phyloP scores from a whole-genome alignment of 2,888 invertebrate genomes.

The Rhagonycha lutea region DNA sequence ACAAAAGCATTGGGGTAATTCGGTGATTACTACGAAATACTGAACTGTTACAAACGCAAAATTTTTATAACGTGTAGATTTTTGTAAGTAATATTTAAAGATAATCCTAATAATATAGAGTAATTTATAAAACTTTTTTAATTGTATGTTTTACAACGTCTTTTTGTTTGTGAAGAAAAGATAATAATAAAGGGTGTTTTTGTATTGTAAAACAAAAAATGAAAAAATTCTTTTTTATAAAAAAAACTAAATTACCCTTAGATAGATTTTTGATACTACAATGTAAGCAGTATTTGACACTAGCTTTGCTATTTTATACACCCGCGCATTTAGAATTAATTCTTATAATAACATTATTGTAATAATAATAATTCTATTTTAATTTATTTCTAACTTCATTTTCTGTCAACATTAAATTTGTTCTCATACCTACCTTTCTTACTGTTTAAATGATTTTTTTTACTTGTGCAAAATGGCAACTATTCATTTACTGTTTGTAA shows the following conservation, averaged over 20 bases:
- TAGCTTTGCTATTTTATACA: slow-evolving; percentile 38
- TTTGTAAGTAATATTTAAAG: not conserved
- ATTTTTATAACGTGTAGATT: slow-evolving; percentile 23
- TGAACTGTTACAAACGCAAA: slow-evolving; percentile 17
- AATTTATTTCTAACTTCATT: slow-evolving; percentile 17
- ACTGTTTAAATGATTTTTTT: slow-evolving; percentile 20
- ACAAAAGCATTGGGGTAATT: not conserved
- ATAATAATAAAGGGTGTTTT: not conserved
- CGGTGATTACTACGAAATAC: slow-evolving; percentile 16
- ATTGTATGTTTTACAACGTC: not conserved
- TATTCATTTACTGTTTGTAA: not conserved
- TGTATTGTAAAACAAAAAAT: slow-evolving; percentile 19
- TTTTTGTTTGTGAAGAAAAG: not conserved
- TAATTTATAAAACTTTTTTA: not conserved
- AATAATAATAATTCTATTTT: slow-evolving; percentile 21
- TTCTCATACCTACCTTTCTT: slow-evolving; percentile 8
- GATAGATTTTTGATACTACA: slow-evolving; percentile 38
- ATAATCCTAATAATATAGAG: not conserved
- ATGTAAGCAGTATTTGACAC: slow-evolving; percentile 36
- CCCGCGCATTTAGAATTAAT: slow-evolving; percentile 25
- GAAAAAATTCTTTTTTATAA: slow-evolving; percentile 7
- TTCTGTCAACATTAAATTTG: slow-evolving; percentile 4
- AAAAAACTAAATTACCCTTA: slow-evolving; percentile 11
- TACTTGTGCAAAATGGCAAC: slow-evolving; percentile 1
- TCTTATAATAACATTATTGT: not conserved